A percentile compares a stretch with the other conserved stretches of the same genome.
Evolutionary conservation across 2,797 vertebrate species (phyloP).

Genomic region (Enteromius anoplus): DNA sequence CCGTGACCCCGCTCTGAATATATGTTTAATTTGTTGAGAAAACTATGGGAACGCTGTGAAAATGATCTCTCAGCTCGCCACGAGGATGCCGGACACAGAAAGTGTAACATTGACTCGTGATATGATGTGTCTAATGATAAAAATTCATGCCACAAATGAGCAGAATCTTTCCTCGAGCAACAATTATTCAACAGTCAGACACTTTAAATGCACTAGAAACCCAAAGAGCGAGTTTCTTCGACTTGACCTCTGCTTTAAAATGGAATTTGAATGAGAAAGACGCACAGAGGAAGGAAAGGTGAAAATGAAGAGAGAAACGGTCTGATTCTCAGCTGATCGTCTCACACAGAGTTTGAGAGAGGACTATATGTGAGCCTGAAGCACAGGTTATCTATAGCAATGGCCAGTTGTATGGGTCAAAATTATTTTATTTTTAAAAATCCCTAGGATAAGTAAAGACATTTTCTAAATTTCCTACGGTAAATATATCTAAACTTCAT

Average conservation of each 20-base stretch:
- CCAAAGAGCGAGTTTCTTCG: background rate
- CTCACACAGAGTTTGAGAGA: background rate
- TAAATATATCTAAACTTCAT: too few species aligned
- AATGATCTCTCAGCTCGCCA: background rate
- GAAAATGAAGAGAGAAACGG: background rate
- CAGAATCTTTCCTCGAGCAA: background rate
- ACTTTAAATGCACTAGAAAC: background rate
- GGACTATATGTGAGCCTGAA: too few species aligned
- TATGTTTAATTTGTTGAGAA: constrained; percentile 56
- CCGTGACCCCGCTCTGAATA: constrained; percentile 69
- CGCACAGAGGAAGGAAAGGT: background rate
- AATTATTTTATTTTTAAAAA: too few species aligned
- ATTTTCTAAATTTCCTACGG: too few species aligned
- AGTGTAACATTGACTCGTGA: background rate
- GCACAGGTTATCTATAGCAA: too few species aligned
- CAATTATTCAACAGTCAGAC: background rate
- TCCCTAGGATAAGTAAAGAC: too few species aligned
- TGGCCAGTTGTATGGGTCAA: too few species aligned
- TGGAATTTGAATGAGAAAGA: constrained; percentile 7
- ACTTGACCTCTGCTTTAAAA: constrained; percentile 13
- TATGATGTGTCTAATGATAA: background rate
- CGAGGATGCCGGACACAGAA: background rate
- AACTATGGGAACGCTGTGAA: constrained; percentile 31
- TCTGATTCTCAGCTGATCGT: background rate
- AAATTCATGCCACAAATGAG: background rate